Evolutionary conservation across 2,888 invertebrate species (phyloP).

Genomic region (Dioctria linearis): DNA sequence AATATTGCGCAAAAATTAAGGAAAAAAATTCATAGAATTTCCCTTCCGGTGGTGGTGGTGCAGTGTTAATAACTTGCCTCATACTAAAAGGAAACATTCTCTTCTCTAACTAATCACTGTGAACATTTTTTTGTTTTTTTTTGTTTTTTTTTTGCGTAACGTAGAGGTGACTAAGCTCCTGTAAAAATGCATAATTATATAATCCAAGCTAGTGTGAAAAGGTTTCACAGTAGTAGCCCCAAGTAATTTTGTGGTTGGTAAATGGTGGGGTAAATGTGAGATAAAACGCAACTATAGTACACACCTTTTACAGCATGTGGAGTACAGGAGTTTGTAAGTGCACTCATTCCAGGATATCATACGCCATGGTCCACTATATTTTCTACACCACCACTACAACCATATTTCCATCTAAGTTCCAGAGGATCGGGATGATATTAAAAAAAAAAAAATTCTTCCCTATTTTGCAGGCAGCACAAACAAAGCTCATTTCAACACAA

Average conservation of each 20-base stretch:
- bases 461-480: background rate
- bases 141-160: no score
- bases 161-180: background rate
- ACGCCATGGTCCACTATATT: background rate
- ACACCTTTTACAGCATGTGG: constrained; percentile 26
- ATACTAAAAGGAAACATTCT: no score
- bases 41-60: no score
- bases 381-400: background rate
- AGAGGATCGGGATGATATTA: background rate
- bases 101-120: background rate
- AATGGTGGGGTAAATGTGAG: background rate
- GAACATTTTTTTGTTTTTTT: background rate
- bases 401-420: background rate
- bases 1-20: no score
- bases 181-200: no score
- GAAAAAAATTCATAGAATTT: no score
- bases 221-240: background rate
- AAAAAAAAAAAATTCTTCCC: background rate
- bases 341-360: background rate
- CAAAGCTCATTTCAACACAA: background rate
- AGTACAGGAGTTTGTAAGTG: constrained; percentile 6
- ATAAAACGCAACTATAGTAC: constrained; percentile 32
- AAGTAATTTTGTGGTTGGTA: no score
- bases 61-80: no score
- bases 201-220: no score